Percentiles rank a stretch among this genome's conserved stretches.
phyloP scores from a whole-genome alignment of 1,140 invertebrate species.

The Pogonognathellus flavescens region DNA sequence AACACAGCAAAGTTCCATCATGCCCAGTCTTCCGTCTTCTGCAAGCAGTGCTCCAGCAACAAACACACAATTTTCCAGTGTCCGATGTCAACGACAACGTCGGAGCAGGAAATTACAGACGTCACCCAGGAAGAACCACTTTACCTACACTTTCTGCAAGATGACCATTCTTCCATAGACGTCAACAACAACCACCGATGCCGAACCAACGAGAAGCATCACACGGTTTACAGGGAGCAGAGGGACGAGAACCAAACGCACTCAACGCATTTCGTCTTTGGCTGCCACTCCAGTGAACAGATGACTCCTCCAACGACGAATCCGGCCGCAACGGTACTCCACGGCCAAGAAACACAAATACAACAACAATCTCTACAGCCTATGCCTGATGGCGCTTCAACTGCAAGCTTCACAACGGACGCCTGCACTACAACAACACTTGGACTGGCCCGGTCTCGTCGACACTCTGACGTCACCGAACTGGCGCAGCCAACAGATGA shows the following conservation, averaged over 20 bases:
- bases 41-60: not conserved
- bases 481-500: too few relatives aligned
- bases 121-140: not conserved
- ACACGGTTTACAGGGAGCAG: not conserved
- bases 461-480: too few relatives aligned
- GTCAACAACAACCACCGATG: not conserved
- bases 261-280: not conserved
- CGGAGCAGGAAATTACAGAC: not conserved
- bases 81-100: not conserved
- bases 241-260: not conserved
- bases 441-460: too few relatives aligned
- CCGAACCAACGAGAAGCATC: not conserved
- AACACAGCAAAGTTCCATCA: not conserved
- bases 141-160: not conserved
- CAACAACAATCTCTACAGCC: too few relatives aligned
- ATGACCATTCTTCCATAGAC: not conserved
- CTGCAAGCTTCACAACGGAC: not conserved
- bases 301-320: not conserved
- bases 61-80: not conserved
- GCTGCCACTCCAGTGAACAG: not conserved
- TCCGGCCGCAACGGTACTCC: not conserved
- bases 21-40: too few relatives aligned
- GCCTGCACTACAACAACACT: too few relatives aligned
- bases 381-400: not conserved
- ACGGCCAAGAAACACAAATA: too few relatives aligned